phyloP scores from a whole-genome alignment of 1,140 invertebrate species.

The Potamilus streckersoni region DNA sequence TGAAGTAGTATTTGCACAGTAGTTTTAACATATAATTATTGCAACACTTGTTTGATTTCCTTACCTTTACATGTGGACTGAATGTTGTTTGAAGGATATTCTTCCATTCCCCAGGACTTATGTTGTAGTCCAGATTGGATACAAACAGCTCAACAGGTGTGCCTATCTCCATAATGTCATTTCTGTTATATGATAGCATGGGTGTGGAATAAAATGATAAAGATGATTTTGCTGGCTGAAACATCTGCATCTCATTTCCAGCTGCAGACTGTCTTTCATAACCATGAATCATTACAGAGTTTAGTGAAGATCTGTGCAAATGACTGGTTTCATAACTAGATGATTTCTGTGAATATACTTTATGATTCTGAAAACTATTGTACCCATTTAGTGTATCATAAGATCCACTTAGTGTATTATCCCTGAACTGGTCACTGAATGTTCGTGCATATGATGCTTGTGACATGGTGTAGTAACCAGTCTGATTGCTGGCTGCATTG shows the following conservation, averaged over 20 bases:
- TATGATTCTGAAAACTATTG: too few relatives aligned
- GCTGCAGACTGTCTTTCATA: constrained; percentile 14
- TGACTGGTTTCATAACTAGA: not conserved
- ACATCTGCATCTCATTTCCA: constrained; percentile 3
- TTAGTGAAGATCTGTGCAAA: constrained; percentile 6
- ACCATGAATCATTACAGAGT: constrained; percentile 10
- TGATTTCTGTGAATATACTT: too few relatives aligned
- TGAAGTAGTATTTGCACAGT: not conserved
- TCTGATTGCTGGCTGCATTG: constrained; percentile 25
- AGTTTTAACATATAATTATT: not conserved
- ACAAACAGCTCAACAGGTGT: constrained; percentile 76
- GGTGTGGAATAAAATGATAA: constrained; percentile 10
- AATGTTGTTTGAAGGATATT: constrained; percentile 76
- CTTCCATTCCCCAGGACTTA: constrained; percentile 79
- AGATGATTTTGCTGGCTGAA: constrained; percentile 15
- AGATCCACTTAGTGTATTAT: too few relatives aligned
- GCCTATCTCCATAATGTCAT: constrained; percentile 18
- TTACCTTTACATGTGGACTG: constrained; percentile 78
- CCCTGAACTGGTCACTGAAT: not conserved
- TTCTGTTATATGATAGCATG: constrained; percentile 13
- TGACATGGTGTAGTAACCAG: constrained; percentile 19
- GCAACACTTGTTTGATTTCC: constrained; percentile 2
- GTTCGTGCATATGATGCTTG: not conserved
- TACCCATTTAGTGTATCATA: too few relatives aligned
- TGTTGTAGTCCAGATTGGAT: constrained; percentile 82